These are phyloP conservation scores for Anastrepha ludens DNA, from an alignment of 1,140 invertebrate genomes.

Conservation along the genomic window DNA sequence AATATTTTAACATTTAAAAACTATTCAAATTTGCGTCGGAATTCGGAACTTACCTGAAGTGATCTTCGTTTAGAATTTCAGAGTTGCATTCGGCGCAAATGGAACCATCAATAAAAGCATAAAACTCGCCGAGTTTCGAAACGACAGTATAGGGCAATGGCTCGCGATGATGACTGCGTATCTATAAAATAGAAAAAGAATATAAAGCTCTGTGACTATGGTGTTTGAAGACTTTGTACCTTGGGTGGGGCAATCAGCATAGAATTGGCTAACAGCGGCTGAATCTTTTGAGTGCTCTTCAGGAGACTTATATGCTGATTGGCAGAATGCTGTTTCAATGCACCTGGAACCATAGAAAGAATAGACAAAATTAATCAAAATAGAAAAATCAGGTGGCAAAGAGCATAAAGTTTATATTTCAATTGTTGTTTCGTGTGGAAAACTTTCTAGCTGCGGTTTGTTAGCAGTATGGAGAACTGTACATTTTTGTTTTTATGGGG, in stretches of 20 bases:
- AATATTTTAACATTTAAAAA: too few species aligned
- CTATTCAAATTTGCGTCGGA: neutral
- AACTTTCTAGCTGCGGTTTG: too few species aligned
- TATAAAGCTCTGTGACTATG: neutral
- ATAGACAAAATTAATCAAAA: conserved; percentile 8
- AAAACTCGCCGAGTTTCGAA: conserved; percentile 67
- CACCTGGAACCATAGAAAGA: conserved; percentile 67
- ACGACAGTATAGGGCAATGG: conserved; percentile 64
- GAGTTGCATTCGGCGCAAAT: conserved; percentile 70
- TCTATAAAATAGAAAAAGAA: conserved; percentile 27
- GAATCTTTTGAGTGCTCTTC: conserved; percentile 65
- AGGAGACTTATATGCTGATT: conserved; percentile 74
- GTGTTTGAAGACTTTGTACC: conserved; percentile 22
- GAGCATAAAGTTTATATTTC: too few species aligned
- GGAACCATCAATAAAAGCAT: conserved; percentile 66
- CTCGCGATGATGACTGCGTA: conserved; percentile 70
- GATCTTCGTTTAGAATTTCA: conserved; percentile 67
- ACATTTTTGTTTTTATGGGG: too few species aligned
- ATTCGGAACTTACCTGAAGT: conserved; percentile 65
- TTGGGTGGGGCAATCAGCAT: conserved; percentile 68
- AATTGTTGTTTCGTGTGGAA: too few species aligned
- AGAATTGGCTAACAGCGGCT: conserved; percentile 67
- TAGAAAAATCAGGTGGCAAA: neutral
- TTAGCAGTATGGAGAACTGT: too few species aligned
- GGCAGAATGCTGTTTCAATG: conserved; percentile 77